Evolutionary conservation across 2,113 vertebrate species (phyloP), one percentile per base, ranked within the genome.

Genomic region (Poeciliopsis turrubarensis): DNA sequence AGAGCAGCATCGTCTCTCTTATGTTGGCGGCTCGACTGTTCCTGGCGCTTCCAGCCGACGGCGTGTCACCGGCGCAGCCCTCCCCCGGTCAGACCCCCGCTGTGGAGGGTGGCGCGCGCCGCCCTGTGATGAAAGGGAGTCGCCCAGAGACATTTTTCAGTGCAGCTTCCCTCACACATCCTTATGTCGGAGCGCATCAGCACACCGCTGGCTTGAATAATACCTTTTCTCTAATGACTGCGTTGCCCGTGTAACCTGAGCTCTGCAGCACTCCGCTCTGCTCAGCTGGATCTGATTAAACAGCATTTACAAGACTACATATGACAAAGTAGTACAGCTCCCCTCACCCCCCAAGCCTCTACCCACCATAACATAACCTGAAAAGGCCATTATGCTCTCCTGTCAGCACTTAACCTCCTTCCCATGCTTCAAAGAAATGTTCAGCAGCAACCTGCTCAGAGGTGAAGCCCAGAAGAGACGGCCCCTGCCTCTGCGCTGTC

Each of bases 351-450:
- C 2, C 34, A 12, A 37, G 34, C 34, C 15, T 37, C 63, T 37
- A 54, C 68, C 64, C 65, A 60, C 78, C 84, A 76, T 62, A 73
- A 79, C 78, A 79, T 61, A 82, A 85, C 83, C 70, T 4, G 47
- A 76, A 84, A 78, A 84, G 65, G 80, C 75, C 70, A 78, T 89
- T 73, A 87, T 66, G 63, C 77, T 71, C 41, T 63, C 60, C 71
- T 85, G 87, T 79, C 80, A 87, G 78, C 77, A 87, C 83, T 87
- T 87, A 86, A 90, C 87, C 80, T 82, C 68, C 84, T 70, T 65
- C 32, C 67, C 39, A 62, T 67, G 75, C 81, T 87, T 87, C 81
- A 89, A 88, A 91, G 75, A 83, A 80, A 79, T 72, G 78, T 83
- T 68, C 79, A 79, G 72, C 25, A 70, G 84, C 17, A 10, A 70